Percentiles rank a stretch among this genome's conserved stretches.
These are phyloP conservation scores for Sericinus montela DNA, from an alignment of 2,888 invertebrate genomes.

Conservation along the genomic window DNA sequence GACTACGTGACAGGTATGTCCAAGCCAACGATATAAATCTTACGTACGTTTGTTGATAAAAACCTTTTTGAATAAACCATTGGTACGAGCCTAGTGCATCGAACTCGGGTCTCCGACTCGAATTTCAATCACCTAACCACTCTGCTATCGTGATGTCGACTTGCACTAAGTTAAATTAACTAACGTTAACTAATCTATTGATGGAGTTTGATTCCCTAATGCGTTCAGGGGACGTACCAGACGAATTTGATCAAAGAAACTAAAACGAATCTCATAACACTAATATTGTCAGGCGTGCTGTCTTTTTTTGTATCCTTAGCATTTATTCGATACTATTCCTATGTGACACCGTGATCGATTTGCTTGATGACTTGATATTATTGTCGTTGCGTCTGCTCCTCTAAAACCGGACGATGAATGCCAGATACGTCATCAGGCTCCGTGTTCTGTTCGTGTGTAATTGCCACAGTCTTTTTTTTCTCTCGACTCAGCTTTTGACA, in stretches of 20 bases:
- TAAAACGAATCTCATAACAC: slow-evolving; percentile 3
- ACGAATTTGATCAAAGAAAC: slow-evolving; percentile 3
- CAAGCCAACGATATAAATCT: too few species aligned
- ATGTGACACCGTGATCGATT: slow-evolving; percentile 26
- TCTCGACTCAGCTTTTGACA: slow-evolving; percentile 51
- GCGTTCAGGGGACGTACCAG: neutral
- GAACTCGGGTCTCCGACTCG: too few species aligned
- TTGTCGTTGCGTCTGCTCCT: slow-evolving; percentile 52
- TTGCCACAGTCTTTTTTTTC: slow-evolving; percentile 56
- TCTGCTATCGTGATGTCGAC: too few species aligned
- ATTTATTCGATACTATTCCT: slow-evolving; percentile 10
- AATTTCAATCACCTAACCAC: too few species aligned
- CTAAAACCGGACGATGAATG: slow-evolving; percentile 60
- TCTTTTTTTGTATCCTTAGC: slow-evolving; percentile 10
- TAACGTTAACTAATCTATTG: too few species aligned
- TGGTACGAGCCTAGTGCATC: too few species aligned
- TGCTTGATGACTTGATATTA: slow-evolving; percentile 41
- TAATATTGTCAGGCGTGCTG: neutral
- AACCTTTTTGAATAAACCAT: too few species aligned
- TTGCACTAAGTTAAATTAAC: too few species aligned
- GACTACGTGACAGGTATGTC: too few species aligned
- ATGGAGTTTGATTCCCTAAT: neutral
- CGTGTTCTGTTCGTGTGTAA: slow-evolving; percentile 52
- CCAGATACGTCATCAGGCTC: slow-evolving; percentile 48
- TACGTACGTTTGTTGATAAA: too few species aligned